These are phyloP conservation scores for Macrotrachela quadricornifera DNA, from an alignment of 1,140 invertebrate species.

Conservation along the genomic window DNA sequence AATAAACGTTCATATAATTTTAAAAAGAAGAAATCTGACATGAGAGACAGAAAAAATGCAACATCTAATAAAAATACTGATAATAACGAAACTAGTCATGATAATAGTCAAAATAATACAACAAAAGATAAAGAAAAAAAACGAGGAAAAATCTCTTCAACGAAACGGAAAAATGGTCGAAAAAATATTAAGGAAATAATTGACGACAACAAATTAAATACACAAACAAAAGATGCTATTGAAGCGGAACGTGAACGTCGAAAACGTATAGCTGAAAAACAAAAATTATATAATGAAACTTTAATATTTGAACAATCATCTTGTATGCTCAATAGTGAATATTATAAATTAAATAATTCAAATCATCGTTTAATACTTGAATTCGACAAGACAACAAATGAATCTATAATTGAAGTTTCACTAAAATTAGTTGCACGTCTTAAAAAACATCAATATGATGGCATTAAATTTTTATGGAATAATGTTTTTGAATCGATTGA, in stretches of 20 bases:
- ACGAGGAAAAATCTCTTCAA: too few relatives aligned
- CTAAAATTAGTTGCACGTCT: slow-evolving; percentile 54
- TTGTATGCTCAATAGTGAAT: too few relatives aligned
- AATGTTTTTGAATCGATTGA: slow-evolving; percentile 73
- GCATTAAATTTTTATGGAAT: slow-evolving; percentile 89
- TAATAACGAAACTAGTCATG: too few relatives aligned
- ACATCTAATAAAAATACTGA: too few relatives aligned
- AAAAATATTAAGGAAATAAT: slow-evolving; percentile 1
- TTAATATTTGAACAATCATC: too few relatives aligned
- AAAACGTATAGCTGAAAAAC: slow-evolving; percentile 3
- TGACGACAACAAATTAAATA: slow-evolving; percentile 1
- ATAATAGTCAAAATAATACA: too few relatives aligned
- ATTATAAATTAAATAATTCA: background rate
- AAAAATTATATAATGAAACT: too few relatives aligned
- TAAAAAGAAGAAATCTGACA: too few relatives aligned
- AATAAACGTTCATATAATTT: too few relatives aligned
- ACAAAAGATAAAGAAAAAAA: too few relatives aligned
- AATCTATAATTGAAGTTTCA: slow-evolving; percentile 56
- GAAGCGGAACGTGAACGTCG: slow-evolving; percentile 1
- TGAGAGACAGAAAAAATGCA: too few relatives aligned
- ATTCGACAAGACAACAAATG: slow-evolving; percentile 56
- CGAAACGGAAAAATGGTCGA: too few relatives aligned
- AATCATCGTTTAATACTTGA: slow-evolving; percentile 54
- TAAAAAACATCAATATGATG: slow-evolving; percentile 69
- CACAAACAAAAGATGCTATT: background rate